Evolutionary conservation across 2,797 vertebrate genomes (phyloP).

Genomic region (Hybognathus amarus): DNA sequence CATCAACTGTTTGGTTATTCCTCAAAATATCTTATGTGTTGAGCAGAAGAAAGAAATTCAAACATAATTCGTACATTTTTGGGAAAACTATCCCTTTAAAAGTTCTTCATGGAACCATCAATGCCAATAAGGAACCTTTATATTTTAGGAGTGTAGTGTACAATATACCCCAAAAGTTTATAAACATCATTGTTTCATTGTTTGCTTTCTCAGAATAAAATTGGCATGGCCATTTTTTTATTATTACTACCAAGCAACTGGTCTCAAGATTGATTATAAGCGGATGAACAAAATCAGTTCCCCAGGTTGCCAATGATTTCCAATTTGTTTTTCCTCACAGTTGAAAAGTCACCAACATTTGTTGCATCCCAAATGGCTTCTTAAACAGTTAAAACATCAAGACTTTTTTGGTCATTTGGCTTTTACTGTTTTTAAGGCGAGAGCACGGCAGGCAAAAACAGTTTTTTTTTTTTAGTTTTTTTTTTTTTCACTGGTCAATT

Average conservation of each 20-base stretch:
- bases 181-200: background rate
- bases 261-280: background rate
- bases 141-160: background rate
- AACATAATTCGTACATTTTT: background rate
- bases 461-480: too few species aligned
- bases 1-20: too few species aligned
- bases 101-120: background rate
- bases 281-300: background rate
- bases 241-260: background rate
- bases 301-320: background rate
- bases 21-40: too few species aligned
- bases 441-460: too few species aligned
- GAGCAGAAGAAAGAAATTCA: background rate
- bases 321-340: background rate
- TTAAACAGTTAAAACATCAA: background rate
- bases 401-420: background rate
- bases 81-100: background rate
- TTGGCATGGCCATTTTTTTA: background rate
- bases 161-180: background rate
- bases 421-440: background rate
- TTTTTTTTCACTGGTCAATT: too few species aligned
- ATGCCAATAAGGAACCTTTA: background rate
- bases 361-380: background rate
- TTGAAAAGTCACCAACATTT: background rate
- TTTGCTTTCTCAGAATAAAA: background rate